phyloP scores from a whole-genome alignment of 2,888 invertebrate genomes.

The Dioctria linearis region DNA sequence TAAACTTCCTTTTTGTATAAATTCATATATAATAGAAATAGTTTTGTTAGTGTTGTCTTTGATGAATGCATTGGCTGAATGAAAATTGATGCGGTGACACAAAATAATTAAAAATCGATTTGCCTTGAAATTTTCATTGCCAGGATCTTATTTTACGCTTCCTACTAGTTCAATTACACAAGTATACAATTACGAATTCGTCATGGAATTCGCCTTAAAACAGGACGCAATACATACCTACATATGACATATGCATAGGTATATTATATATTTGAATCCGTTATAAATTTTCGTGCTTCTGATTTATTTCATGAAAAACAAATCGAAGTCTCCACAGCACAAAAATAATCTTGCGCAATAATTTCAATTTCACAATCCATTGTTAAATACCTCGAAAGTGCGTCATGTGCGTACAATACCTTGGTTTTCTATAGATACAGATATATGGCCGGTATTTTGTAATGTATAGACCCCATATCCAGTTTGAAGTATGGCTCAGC shows the following conservation, averaged over 20 bases:
- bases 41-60: neutral
- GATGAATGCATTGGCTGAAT: neutral
- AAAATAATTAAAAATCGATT: constrained; percentile 19
- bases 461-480: neutral
- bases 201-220: neutral
- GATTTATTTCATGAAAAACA: neutral
- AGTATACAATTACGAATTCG: neutral
- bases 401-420: constrained; percentile 46
- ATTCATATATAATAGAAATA: too few relatives aligned
- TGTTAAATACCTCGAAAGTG: constrained; percentile 37
- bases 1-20: neutral
- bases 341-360: constrained; percentile 21
- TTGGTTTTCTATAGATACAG: constrained; percentile 14
- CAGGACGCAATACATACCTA: neutral
- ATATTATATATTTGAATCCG: neutral
- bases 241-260: too few relatives aligned
- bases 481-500: constrained; percentile 21
- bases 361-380: constrained; percentile 32
- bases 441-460: neutral
- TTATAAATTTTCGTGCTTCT: neutral
- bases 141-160: neutral
- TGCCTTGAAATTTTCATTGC: neutral
- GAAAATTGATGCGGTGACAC: neutral
- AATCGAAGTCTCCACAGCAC: neutral
- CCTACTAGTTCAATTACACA: neutral